phyloP scores from a whole-genome alignment of 2,113 vertebrate species.

The Callithrix jacchus region DNA sequence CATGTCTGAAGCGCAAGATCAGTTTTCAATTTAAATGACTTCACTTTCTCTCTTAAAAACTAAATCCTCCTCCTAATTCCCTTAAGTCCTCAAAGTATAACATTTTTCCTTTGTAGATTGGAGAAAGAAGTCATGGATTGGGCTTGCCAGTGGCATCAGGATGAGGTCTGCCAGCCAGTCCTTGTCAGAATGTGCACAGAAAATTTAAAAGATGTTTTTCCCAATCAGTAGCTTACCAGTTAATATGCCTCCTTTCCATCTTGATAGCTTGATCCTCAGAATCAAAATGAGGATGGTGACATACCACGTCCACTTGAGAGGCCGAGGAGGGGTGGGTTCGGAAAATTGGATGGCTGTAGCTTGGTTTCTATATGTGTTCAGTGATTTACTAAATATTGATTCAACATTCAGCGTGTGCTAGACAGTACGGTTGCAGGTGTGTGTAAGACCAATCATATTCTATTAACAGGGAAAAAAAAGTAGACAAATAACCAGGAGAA shows the following conservation, averaged over 20 bases:
- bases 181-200: neutral
- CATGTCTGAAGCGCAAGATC: neutral
- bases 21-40: conserved; percentile 68
- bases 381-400: neutral
- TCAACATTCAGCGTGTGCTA: neutral
- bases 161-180: neutral
- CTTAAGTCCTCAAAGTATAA: conserved; percentile 43
- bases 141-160: neutral
- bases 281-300: neutral
- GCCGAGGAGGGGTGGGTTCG: neutral
- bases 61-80: conserved; percentile 48
- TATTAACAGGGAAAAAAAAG: neutral
- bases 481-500: neutral
- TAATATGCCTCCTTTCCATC: neutral
- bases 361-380: neutral
- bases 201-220: neutral
- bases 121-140: neutral
- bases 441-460: neutral
- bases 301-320: neutral
- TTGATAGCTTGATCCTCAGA: neutral
- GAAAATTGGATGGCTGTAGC: neutral
- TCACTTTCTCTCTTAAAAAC: conserved; percentile 54
- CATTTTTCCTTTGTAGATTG: conserved; percentile 7
- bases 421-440: neutral
- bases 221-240: neutral